Conservation (phyloP, 2,888 invertebrate genomes). For the Synanthedon andrenaeformis region DNA sequence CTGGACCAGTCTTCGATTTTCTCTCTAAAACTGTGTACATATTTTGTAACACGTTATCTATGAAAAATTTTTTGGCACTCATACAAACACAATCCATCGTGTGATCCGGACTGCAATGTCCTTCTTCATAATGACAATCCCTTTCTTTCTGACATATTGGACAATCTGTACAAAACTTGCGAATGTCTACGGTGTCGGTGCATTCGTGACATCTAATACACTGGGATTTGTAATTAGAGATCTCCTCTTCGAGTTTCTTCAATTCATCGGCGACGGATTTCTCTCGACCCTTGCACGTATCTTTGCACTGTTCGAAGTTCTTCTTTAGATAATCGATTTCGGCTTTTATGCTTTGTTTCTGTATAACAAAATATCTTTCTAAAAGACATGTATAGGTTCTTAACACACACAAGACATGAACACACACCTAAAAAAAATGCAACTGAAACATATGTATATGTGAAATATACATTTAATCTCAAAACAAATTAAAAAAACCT, state of each 20-base stretch:
- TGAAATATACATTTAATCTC: background rate
- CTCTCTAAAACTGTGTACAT: conserved; percentile 51
- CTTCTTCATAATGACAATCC: conserved; percentile 29
- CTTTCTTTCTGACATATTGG: conserved; percentile 36
- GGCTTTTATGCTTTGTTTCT: conserved; percentile 35
- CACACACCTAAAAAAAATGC: too few species aligned
- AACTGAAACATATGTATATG: too few species aligned
- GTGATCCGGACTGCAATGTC: conserved; percentile 29
- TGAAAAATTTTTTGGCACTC: conserved; percentile 40
- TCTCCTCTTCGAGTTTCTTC: conserved; percentile 26
- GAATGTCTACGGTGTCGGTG: conserved; percentile 37
- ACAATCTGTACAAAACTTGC: conserved; percentile 45
- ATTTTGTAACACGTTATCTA: conserved; percentile 57
- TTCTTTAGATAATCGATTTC: conserved; percentile 38
- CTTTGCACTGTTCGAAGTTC: conserved; percentile 31
- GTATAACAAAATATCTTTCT: background rate
- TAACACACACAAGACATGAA: background rate
- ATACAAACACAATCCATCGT: conserved; percentile 43
- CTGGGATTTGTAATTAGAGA: conserved; percentile 21
- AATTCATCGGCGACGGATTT: conserved; percentile 28
- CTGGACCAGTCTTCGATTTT: conserved; percentile 28
- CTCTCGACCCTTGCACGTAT: conserved; percentile 39
- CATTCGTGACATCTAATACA: conserved; percentile 38
- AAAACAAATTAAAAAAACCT: background rate
- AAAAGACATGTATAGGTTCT: background rate